Percentiles rank a stretch among this genome's conserved stretches.
Conservation (phyloP, 2,113 vertebrate genomes). For the Meleagris gallopavo region DNA sequence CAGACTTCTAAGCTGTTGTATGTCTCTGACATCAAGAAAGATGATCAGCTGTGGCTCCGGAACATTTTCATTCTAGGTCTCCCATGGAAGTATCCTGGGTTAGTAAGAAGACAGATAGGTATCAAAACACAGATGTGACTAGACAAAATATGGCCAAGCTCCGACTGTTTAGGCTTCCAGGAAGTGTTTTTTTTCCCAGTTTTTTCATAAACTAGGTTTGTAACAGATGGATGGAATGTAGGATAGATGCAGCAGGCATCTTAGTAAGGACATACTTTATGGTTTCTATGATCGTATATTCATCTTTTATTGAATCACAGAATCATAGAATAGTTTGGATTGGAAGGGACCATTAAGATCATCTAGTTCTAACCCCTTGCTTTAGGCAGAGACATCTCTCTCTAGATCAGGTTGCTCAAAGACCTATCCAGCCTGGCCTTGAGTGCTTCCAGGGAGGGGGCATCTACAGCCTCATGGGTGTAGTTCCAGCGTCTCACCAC, state of each 20-base stretch:
- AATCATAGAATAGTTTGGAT: too few species aligned
- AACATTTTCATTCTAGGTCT: constrained; percentile 12
- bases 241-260: constrained; percentile 66
- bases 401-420: too few species aligned
- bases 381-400: too few species aligned
- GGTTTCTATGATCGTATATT: constrained; percentile 33
- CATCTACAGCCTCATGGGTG: too few species aligned
- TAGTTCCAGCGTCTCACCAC: too few species aligned
- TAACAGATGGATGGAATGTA: constrained; percentile 72
- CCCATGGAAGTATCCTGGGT: background rate
- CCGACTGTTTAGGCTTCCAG: background rate
- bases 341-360: too few species aligned
- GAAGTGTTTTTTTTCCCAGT: constrained; percentile 12
- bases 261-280: constrained; percentile 54
- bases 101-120: constrained; percentile 18
- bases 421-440: too few species aligned
- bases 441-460: too few species aligned
- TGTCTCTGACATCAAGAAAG: constrained; percentile 15
- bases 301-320: background rate
- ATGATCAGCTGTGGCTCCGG: constrained; percentile 31
- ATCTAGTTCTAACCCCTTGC: too few species aligned
- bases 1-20: constrained; percentile 14
- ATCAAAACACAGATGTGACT: constrained; percentile 9
- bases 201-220: constrained; percentile 60
- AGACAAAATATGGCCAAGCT: constrained; percentile 14